Evolutionary conservation across 2,797 vertebrate species (phyloP), one percentile per base, ranked within the genome.

Genomic region (Aphelocoma californica): DNA sequence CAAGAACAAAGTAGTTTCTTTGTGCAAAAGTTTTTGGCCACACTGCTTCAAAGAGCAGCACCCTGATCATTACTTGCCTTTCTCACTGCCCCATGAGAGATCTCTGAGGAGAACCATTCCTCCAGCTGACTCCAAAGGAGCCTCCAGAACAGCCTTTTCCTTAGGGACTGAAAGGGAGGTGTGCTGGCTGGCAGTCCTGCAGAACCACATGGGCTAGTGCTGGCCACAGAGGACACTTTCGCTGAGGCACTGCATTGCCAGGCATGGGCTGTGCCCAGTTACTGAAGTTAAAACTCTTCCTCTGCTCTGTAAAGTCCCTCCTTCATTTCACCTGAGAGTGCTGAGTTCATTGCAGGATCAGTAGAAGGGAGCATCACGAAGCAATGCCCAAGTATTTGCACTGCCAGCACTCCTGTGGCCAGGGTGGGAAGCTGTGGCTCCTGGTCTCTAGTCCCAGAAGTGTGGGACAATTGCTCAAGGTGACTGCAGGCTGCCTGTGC

Each of bases 401-500:
- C 31, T 88, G 58, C n/a, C 7, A 11, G 12, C 32, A 5, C 42
- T 62, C 45, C 21, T 12, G 31, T 44, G 74, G 56, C 20, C 4
- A 14, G 45, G 24, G 8, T 73, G 45, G 42, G 61, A 58, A 74
- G 78, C 84, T 77, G 36, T 56, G 67, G 61, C 23, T 82, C 47
- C 78, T 44, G 56, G 7, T 28, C 40, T 53, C 81, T 38, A 75
- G 56, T 60, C 47, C 34, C 75, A 38, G 36, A 47, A 70, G 18
- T 1, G 7, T 36, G 64, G 84, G 51, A 54, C 64, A 86, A 1
- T 71, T 79, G 77, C 62, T 56, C 93, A 88, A 90, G 93, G 96
- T 93, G 92, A 85, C 88, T 80, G 83, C 88, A 80, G 88, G 48
- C 73, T 91, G 66, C 26, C 75, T 75, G 54, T 66, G 87, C 77